Evolutionary conservation across 1,140 invertebrate genomes (phyloP).

Genomic region (Apis laboriosa): DNA sequence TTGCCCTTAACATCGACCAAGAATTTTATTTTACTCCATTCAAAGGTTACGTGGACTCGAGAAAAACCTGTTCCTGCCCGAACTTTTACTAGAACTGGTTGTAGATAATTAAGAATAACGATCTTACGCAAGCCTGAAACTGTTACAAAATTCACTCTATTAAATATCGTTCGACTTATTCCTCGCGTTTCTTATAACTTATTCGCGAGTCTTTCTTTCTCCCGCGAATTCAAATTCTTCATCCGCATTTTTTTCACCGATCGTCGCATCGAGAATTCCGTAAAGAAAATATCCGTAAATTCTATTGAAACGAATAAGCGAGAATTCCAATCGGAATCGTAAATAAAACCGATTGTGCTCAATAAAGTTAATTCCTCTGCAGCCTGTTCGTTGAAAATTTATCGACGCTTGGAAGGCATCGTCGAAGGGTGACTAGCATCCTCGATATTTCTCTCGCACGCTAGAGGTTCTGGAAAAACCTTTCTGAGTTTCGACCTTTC

Average conservation of each 20-base stretch:
- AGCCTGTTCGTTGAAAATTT: slow-evolving; percentile 5
- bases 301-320: not conserved
- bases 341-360: slow-evolving; percentile 11
- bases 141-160: slow-evolving; percentile 11
- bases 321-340: not conserved
- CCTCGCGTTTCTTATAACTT: no score
- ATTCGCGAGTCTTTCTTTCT: no score
- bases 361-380: slow-evolving; percentile 17
- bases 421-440: not conserved
- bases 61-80: slow-evolving; percentile 34
- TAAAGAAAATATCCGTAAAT: not conserved
- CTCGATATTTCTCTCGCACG: not conserved
- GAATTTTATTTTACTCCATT: not conserved
- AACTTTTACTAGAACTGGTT: slow-evolving; percentile 16
- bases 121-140: slow-evolving; percentile 32
- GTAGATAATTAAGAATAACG: slow-evolving; percentile 43
- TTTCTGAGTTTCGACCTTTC: not conserved
- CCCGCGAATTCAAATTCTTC: no score
- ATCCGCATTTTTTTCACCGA: no score
- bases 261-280: no score
- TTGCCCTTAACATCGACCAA: not conserved
- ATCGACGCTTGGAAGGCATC: slow-evolving; percentile 36
- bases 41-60: not conserved
- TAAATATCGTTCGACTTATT: no score
- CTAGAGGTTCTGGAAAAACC: slow-evolving; percentile 47